Conservation (phyloP, 2,113 vertebrate species). For the Sminthopsis crassicaudata region DNA sequence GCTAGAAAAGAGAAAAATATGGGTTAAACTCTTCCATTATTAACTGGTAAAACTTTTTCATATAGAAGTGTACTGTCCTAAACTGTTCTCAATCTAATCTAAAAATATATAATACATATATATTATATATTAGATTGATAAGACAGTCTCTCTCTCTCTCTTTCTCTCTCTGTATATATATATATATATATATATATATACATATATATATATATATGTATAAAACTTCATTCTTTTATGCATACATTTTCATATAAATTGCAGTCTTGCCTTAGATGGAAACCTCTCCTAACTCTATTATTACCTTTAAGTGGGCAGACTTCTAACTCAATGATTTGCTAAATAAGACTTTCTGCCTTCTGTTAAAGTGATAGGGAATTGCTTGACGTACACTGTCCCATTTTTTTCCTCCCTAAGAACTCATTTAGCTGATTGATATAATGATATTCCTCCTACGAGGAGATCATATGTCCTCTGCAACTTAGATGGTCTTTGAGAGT, state of each 20-base stretch:
- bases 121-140: no score
- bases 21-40: conserved; percentile 10
- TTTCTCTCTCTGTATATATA: no score
- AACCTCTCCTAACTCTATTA: background rate
- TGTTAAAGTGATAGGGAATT: background rate
- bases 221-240: background rate
- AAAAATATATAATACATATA: no score
- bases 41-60: background rate
- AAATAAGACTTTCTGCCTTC: background rate
- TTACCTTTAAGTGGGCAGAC: background rate
- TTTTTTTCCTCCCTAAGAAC: background rate
- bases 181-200: no score
- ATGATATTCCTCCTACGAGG: background rate
- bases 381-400: background rate
- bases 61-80: conserved; percentile 23
- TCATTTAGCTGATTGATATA: background rate
- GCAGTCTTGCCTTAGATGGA: conserved; percentile 7
- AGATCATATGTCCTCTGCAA: background rate
- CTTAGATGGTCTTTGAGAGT: background rate
- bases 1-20: background rate
- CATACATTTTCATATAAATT: conserved; percentile 39
- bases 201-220: no score
- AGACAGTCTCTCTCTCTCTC: no score
- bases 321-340: background rate
- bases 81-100: conserved; percentile 30